Base-by-base conservation (phyloP, 1,140 invertebrate species). In the Pseudobourletiella spinata region DNA sequence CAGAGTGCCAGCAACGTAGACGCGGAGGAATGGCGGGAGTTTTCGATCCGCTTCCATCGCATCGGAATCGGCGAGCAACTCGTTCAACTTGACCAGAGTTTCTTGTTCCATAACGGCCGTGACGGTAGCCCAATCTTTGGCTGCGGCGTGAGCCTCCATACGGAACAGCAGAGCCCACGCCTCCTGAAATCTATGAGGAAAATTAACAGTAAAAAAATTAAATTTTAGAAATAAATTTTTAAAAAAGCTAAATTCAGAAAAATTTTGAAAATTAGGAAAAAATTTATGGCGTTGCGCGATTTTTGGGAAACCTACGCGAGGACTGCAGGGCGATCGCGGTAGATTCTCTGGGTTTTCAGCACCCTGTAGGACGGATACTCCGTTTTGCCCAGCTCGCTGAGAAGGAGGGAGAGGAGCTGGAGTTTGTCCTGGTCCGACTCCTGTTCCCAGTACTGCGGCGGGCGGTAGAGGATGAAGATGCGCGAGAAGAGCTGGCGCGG, bases 341-440 rank as follows among this genome's bases (percentile, higher is more conserved):
- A 81, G 24, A 81, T 74, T 15, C 65, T 51, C 16, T 63, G 72
- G 22, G 71, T 59, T 69, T 74, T 77, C 29, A 72, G 74, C n/a
- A 78, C 72, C 6, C 64, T 74, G 65, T 77, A 80, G 0, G 58
- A 44, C 20, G 79, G 79, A 69, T 78, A 81, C 29, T 72, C 71
- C 57, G 79, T 70, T 61, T 76, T 72, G 3, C 79, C 80, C 32
- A 76, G 73, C 61, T 80, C 78, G 3, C 77, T 75, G 70, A 76
- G 71, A n/a, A 80, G 70, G 63, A 80, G 73, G 35, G 76, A 76
- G 30, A 79, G 75, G n/a, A 79, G 60, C 60, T 78, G 75, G 46
- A 72, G 73, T 65, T 51, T 67, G 65, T 56, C 70, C 61, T 61
- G 68, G 68, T 78, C 75, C 32, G 76, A 74, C 56, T 79, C 77